Evolutionary conservation across 2,113 vertebrate species (phyloP).

Genomic region (Scophthalmus maximus): DNA sequence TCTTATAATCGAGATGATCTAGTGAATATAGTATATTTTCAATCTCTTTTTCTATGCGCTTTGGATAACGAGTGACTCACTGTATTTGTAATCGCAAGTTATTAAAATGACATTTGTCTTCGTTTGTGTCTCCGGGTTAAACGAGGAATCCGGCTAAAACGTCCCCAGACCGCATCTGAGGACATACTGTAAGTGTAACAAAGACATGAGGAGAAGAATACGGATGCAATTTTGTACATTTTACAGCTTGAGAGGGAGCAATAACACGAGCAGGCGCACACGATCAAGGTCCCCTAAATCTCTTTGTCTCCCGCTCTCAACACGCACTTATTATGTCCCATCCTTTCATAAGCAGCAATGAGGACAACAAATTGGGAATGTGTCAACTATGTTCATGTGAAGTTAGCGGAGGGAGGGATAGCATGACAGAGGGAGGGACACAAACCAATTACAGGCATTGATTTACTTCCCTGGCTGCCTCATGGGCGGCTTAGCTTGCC

Average conservation of each 20-base stretch:
- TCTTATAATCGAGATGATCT: too few species aligned
- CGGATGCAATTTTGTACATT: neutral
- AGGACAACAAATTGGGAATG: constrained; percentile 57
- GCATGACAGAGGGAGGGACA: constrained; percentile 38
- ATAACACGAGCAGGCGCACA: constrained; percentile 4
- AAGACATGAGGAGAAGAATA: constrained; percentile 8
- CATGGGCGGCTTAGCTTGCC: constrained; percentile 71
- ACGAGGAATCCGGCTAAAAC: too few species aligned
- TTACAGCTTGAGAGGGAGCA: neutral
- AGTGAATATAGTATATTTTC: too few species aligned
- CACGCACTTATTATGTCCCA: neutral
- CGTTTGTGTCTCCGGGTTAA: too few species aligned
- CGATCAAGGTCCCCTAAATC: constrained; percentile 11
- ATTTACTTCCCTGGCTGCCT: constrained; percentile 70
- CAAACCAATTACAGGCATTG: constrained; percentile 72
- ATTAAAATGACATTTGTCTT: too few species aligned
- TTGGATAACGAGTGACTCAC: too few species aligned
- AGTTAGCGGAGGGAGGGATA: constrained; percentile 7
- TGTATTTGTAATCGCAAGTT: too few species aligned
- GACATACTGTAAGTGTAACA: too few species aligned
- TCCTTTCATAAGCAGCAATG: constrained; percentile 28
- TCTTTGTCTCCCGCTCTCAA: neutral
- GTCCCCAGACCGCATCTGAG: too few species aligned
- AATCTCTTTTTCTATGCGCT: too few species aligned
- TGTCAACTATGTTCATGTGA: constrained; percentile 55